Conservation (phyloP, 1,140 invertebrate species). For the Cheumatopsyche charites region DNA sequence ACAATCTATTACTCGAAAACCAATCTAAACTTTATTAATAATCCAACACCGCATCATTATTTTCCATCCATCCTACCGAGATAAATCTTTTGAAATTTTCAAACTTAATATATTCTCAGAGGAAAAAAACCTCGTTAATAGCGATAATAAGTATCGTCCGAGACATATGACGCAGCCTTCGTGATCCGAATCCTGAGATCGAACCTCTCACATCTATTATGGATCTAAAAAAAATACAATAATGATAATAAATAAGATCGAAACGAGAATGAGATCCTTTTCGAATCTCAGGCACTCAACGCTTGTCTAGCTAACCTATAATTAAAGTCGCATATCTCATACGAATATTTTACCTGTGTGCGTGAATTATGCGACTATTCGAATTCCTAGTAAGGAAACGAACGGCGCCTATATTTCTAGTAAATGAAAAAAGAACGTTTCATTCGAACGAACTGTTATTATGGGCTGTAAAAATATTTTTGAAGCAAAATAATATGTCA, state of each 20-base stretch:
- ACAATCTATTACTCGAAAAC: no score
- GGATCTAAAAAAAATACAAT: background rate
- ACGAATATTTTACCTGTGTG: background rate
- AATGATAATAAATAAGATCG: background rate
- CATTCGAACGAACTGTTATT: no score
- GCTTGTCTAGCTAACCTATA: background rate
- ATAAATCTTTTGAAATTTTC: no score
- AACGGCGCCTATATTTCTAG: no score
- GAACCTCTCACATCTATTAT: conserved; percentile 2
- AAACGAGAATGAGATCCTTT: background rate
- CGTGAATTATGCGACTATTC: conserved; percentile 3
- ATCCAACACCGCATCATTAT: no score
- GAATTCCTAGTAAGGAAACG: background rate
- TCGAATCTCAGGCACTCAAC: background rate
- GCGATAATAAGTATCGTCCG: conserved; percentile 27
- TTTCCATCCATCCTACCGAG: no score
- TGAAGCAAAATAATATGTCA: no score
- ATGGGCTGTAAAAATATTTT: no score
- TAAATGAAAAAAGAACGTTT: no score
- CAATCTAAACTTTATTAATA: no score
- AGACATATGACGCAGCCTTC: conserved; percentile 33
- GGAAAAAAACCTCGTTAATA: conserved; percentile 37
- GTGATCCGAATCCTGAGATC: conserved; percentile 34
- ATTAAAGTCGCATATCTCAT: conserved; percentile 15
- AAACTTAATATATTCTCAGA: no score